Evolutionary conservation across 2,113 vertebrate species (phyloP).

Genomic region (Podiceps cristatus): DNA sequence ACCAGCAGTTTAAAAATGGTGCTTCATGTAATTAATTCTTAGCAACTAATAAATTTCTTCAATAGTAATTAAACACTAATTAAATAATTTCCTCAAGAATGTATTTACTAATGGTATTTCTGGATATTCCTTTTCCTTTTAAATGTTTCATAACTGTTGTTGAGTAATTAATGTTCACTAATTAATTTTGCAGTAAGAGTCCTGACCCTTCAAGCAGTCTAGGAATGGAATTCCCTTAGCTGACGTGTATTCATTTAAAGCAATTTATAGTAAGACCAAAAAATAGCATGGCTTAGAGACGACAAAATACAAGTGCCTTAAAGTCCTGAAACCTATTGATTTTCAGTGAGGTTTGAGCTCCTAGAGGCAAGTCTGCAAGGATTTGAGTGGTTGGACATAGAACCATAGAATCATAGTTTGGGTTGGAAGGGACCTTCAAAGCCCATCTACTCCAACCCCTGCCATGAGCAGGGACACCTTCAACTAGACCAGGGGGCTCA

Average conservation of each 20-base stretch:
- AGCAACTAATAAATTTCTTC: conserved; percentile 30
- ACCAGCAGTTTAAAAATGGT: conserved; percentile 7
- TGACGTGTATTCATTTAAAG: conserved; percentile 44
- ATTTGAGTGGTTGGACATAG: rapidly evolving
- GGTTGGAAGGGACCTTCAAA: no score
- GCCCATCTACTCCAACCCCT: no score
- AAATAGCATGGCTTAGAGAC: neutral
- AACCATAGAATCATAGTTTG: neutral
- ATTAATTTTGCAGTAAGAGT: conserved; percentile 66
- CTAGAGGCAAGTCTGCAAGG: neutral
- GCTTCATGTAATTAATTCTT: conserved; percentile 61
- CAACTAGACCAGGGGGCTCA: no score
- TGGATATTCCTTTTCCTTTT: conserved; percentile 47
- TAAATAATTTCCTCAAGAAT: conserved; percentile 60
- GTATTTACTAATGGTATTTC: conserved; percentile 59
- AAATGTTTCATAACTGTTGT: conserved; percentile 61
- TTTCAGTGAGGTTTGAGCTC: neutral
- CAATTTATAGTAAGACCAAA: conserved; percentile 9
- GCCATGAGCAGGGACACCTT: no score
- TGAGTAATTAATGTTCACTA: conserved; percentile 69
- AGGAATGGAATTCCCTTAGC: conserved; percentile 41
- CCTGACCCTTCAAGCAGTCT: conserved; percentile 47
- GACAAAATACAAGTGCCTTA: neutral
- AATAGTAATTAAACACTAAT: conserved; percentile 46
- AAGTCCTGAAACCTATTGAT: neutral